These are phyloP conservation scores for Anser cygnoides DNA, from an alignment of 2,113 vertebrate species.

Conservation along the genomic window DNA sequence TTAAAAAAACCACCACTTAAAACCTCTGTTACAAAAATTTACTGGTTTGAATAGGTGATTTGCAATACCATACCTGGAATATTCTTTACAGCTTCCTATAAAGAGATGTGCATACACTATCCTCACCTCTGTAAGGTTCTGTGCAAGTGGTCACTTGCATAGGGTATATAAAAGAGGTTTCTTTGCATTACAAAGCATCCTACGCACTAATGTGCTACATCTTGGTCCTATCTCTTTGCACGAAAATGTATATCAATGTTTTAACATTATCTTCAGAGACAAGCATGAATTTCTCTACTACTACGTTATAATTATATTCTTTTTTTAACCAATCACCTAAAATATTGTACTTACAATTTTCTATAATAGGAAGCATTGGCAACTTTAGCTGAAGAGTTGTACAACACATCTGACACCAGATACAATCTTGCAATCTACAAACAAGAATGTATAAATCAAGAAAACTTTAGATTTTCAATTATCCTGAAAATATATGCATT, in stretches of 20 bases:
- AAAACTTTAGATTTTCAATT: neutral
- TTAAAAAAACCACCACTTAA: neutral
- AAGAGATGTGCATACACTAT: neutral
- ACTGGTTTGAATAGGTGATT: neutral
- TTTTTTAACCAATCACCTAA: neutral
- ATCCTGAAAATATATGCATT: neutral
- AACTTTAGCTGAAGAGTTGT: conserved; percentile 99
- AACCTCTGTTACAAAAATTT: neutral
- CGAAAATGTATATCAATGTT: neutral
- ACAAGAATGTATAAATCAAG: conserved; percentile 17
- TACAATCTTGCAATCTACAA: conserved; percentile 95
- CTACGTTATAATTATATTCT: neutral
- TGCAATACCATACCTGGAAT: neutral
- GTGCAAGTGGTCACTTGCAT: neutral
- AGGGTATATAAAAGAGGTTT: neutral
- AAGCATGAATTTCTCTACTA: neutral
- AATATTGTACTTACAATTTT: conserved; percentile 92
- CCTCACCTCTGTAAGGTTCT: neutral
- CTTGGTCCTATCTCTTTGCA: too few relatives aligned
- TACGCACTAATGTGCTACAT: neutral
- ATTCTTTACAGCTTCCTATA: neutral
- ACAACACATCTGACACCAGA: conserved; percentile 97
- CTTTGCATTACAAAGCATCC: neutral
- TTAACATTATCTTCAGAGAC: neutral
- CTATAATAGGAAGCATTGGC: conserved; percentile 98